phyloP scores from a whole-genome alignment of 2,888 invertebrate genomes.

The Serripes groenlandicus region DNA sequence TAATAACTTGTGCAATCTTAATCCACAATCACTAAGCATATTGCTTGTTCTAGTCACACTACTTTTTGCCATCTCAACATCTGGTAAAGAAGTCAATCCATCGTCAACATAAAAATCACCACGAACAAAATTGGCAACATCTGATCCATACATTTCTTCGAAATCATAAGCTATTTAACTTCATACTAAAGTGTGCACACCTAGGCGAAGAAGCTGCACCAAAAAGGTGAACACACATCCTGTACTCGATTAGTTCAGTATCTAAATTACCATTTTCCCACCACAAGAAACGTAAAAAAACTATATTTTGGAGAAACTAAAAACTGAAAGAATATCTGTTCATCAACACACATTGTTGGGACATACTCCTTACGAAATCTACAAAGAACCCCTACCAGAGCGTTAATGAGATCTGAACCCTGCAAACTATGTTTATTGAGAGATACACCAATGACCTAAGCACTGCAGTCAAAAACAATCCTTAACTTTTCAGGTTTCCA shows the following conservation, averaged over 20 bases:
- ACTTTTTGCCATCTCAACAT: too few relatives aligned
- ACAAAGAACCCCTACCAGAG: constrained; percentile 53
- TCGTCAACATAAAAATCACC: too few relatives aligned
- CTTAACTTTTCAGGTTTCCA: constrained; percentile 33
- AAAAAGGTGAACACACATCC: constrained; percentile 64
- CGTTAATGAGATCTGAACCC: constrained; percentile 60
- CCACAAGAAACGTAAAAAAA: constrained; percentile 63
- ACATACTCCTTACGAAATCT: too few relatives aligned
- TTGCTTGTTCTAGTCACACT: too few relatives aligned
- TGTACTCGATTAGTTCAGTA: constrained; percentile 35
- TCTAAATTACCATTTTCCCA: constrained; percentile 28
- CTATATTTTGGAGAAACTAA: constrained; percentile 39
- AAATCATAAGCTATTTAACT: too few relatives aligned
- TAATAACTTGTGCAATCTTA: too few relatives aligned
- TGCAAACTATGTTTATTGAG: constrained; percentile 43
- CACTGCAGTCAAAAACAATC: constrained; percentile 61
- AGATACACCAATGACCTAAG: background rate
- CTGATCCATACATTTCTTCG: too few relatives aligned
- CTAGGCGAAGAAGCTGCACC: constrained; percentile 62
- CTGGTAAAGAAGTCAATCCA: too few relatives aligned
- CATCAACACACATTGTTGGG: too few relatives aligned
- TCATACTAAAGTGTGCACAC: constrained; percentile 57
- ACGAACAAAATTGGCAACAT: too few relatives aligned
- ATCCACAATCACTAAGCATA: too few relatives aligned
- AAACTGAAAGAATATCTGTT: too few relatives aligned